These are phyloP conservation scores for Axea sp. DNA, from an alignment of 2,888 invertebrate genomes.

Conservation along the genomic window DNA sequence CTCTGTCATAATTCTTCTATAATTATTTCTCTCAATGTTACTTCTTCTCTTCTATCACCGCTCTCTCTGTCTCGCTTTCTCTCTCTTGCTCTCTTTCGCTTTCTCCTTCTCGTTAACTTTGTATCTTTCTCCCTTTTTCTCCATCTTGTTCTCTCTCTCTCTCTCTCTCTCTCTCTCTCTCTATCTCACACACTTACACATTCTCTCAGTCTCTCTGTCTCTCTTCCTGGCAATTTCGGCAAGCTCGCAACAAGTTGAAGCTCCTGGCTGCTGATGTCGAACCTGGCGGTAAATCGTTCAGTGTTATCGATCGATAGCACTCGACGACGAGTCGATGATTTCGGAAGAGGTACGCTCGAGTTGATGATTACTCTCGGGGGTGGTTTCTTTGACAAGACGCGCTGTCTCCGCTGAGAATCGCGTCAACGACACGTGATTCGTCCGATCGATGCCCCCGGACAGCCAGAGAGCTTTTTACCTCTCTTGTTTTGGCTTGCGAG, in stretches of 20 bases:
- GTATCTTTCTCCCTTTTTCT: too few species aligned
- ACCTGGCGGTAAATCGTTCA: slow-evolving; percentile 51
- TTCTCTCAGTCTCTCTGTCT: slow-evolving; percentile 32
- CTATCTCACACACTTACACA: neutral
- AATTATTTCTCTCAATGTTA: slow-evolving; percentile 5
- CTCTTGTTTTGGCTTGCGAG: neutral
- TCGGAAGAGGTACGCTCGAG: slow-evolving; percentile 44
- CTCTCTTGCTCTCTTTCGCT: neutral
- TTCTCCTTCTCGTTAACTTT: neutral
- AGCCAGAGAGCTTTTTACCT: neutral
- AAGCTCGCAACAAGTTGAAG: slow-evolving; percentile 52
- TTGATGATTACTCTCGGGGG: slow-evolving; percentile 46
- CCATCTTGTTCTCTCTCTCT: slow-evolving; percentile 7
- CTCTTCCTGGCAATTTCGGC: slow-evolving; percentile 38
- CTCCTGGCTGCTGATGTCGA: slow-evolving; percentile 34
- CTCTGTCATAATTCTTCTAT: slow-evolving; percentile 35
- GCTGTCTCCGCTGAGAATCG: slow-evolving; percentile 11
- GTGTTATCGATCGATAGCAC: slow-evolving; percentile 58
- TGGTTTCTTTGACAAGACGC: slow-evolving; percentile 29
- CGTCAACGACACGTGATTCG: slow-evolving; percentile 15
- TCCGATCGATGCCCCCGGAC: slow-evolving; percentile 23
- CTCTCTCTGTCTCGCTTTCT: slow-evolving; percentile 1
- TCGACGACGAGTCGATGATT: slow-evolving; percentile 45
- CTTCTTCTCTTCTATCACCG: neutral
- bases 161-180: neutral